These are phyloP conservation scores for Stenchaetothrips biformis DNA, from an alignment of 2,888 invertebrate species.

Conservation along the genomic window DNA sequence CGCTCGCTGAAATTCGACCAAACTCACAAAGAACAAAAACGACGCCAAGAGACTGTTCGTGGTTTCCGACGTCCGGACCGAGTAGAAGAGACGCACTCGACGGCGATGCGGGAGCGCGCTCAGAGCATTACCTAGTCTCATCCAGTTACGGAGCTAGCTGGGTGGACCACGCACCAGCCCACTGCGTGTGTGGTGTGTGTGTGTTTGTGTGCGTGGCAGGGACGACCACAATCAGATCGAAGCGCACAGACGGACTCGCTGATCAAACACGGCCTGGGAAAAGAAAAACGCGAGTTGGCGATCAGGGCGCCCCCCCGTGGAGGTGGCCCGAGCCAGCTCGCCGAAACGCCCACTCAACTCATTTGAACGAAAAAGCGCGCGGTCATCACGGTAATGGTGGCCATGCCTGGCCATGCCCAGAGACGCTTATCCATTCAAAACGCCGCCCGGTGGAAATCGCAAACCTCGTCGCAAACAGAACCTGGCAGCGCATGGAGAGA, in stretches of 20 bases:
- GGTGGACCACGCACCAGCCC: neutral
- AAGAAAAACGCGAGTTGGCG: too few species aligned
- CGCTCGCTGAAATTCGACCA: too few species aligned
- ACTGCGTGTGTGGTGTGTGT: neutral
- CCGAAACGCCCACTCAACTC: neutral
- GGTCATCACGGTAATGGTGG: too few species aligned
- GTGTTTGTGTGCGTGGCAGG: neutral
- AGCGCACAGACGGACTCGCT: neutral
- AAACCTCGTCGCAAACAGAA: too few species aligned
- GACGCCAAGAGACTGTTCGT: too few species aligned
- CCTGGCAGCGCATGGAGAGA: neutral
- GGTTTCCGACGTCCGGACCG: too few species aligned
- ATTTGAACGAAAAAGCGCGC: neutral
- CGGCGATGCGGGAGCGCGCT: neutral
- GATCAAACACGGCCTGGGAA: neutral
- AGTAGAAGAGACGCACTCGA: neutral
- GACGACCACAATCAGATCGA: neutral
- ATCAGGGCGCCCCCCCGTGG: too few species aligned
- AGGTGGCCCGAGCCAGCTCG: neutral
- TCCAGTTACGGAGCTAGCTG: neutral
- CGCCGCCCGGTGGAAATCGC: too few species aligned
- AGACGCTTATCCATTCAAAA: neutral
- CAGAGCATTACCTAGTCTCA: neutral
- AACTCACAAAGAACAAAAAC: too few species aligned
- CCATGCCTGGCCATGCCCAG: neutral